Evolutionary conservation across 1,140 invertebrate genomes (phyloP), one percentile per base, ranked within the genome.

Genomic region (Drosophila cardini): DNA sequence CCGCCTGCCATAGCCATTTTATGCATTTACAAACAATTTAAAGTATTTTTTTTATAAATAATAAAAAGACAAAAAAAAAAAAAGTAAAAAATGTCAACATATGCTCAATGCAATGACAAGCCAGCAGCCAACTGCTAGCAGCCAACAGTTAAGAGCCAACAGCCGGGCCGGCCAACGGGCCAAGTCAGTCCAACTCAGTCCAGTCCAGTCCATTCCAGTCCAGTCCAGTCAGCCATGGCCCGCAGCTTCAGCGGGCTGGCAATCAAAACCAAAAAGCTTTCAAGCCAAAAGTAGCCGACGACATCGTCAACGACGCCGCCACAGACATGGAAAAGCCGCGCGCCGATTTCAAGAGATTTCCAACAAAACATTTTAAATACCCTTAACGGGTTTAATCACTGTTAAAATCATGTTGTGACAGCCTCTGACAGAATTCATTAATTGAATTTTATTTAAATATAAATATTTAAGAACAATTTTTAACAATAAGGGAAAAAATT

Each of bases 191-290:
- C 76, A 76, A 56, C 70, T 78, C 58, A 60, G 45, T 76, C 53
- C 70, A 72, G 72, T 67, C 64, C 71, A 81, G 40, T 65, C 58
- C 76, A 76, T 56, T 75, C 77, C 58, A 64, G 45, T 76, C 53
- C 70, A 72, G 72, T 67, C 64, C 71, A 81, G 45, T 65, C 58
- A 72, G 71, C 73, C 71, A 82, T 81, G 72, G 80, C 80, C 71
- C 58, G 78, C 78, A 82, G 69, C 63, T 58, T 34, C 75, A 83
- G 55, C 45, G 36, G 26, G 38, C 60, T 55, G 57, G 71, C 67
- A 75, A 84, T 86, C 78, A 78, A 78, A 82, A 56, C 78, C 75
- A 78, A 82, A 86, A 86, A 78, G 78, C 74, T 78, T 81, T 86
- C 75, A 63, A 72, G 60, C 79, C 75, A 82, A 82, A 83, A 85